These are phyloP conservation scores for Xyrauchen texanus DNA, from an alignment of 2,113 vertebrate species.

Conservation along the genomic window DNA sequence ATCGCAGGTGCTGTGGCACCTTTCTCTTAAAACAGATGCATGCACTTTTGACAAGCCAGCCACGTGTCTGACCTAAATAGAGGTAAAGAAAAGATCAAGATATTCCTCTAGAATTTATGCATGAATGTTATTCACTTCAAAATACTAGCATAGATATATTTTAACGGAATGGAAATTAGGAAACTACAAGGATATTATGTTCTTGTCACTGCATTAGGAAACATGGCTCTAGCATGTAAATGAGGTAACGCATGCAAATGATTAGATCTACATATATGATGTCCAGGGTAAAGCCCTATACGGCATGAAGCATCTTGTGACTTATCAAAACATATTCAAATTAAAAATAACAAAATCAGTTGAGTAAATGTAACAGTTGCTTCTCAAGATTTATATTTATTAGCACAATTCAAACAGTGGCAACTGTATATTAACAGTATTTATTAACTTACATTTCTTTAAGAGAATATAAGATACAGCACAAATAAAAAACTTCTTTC, in stretches of 20 bases:
- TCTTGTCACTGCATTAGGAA: too few species aligned
- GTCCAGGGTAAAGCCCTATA: not conserved
- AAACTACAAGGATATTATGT: not conserved
- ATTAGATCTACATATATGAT: conserved; percentile 2
- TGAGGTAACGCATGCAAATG: not conserved
- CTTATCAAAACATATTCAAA: not conserved
- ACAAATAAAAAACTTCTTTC: conserved; percentile 23
- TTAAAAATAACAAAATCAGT: not conserved
- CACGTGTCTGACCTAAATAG: not conserved
- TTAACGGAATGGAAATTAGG: not conserved
- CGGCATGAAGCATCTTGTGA: not conserved
- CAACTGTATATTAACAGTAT: conserved; percentile 5
- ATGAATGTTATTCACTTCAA: not conserved
- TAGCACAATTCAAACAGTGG: not conserved
- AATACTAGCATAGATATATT: not conserved
- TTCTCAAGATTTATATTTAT: not conserved
- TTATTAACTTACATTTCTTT: conserved; percentile 28
- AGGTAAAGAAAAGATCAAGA: not conserved
- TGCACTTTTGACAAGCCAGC: not conserved
- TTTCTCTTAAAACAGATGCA: not conserved
- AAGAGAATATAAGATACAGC: not conserved
- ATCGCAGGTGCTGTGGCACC: not conserved
- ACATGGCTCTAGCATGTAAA: not conserved
- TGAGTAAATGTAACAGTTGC: not conserved
- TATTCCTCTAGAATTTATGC: not conserved